Base-by-base conservation (phyloP, 2,888 invertebrate species). In the Andrena minutula region DNA sequence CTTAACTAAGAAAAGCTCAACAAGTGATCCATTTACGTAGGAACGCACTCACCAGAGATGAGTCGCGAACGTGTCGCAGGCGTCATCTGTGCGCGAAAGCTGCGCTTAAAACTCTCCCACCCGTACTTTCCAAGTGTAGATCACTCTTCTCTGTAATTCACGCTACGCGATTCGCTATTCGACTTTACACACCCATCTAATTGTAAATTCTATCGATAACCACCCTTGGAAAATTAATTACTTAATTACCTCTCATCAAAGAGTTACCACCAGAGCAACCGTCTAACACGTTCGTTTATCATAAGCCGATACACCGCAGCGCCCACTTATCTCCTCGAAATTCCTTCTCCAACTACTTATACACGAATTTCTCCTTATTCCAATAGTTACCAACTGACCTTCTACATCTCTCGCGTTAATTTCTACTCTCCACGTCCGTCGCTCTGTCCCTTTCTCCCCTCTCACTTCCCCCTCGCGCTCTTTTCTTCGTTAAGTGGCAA, bases 21-120 rank as follows among this genome's bases (percentile, higher is more conserved):
- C 56, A 58, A 64, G 56, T 23, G n/a, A 16, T n/a, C 10, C 16
- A 20, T 30, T 23, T 16, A 51, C 7, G n/a, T 12, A 41, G 41
- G 1, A 41, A 41, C 41, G 12, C 41, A 12, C 41, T 2, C 2
- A 10, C 8, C 16, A n/a, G 23, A n/a, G 7, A 51, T 0, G 10
- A 41, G 23, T 16, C 30, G 10, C 1, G 74, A 64, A 78, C 6
- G 28, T n/a, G 32, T 51, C 74, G 16, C 80, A 78, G 72, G 84
- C 80, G 84, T 69, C 84, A 84, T 84, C 84, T 84, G 53, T 80
- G 49, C 23, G 53, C 23, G n/a, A 26, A 80, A 79, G 26, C 32
- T 51, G 69, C 47, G 66, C 49, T 72, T 65, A 8, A 28, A 65
- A 75, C 64, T 53, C 56, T 30, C 4, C 12, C 5, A 41, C 41